A percentile compares a stretch with the other conserved stretches of the same genome.
These are phyloP conservation scores for Cyprinodon brontotheroides DNA, from an alignment of 2,113 vertebrate genomes.

Conservation along the genomic window DNA sequence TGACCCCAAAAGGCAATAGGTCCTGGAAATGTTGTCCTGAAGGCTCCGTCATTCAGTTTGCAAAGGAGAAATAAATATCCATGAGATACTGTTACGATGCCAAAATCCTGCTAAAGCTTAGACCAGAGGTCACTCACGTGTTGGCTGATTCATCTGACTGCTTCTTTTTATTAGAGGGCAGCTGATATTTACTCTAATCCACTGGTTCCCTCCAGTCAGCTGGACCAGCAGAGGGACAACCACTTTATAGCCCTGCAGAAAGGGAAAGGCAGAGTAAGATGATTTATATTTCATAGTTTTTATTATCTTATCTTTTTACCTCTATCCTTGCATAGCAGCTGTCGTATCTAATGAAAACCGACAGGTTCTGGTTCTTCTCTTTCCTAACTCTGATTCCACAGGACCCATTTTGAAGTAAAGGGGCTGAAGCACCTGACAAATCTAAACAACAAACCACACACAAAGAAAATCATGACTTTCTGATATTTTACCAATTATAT, in stretches of 20 bases:
- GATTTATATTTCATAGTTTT: background rate
- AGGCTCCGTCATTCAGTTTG: no score
- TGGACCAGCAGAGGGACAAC: constrained; percentile 66
- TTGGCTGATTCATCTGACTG: background rate
- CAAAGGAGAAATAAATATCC: no score
- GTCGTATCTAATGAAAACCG: constrained; percentile 64
- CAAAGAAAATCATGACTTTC: background rate
- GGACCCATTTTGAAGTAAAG: constrained; percentile 31
- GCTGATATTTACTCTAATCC: constrained; percentile 71
- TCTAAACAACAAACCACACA: constrained; percentile 29
- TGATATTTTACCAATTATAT: background rate
- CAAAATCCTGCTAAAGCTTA: background rate
- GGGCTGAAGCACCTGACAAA: constrained; percentile 16
- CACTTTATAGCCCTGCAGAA: constrained; percentile 51
- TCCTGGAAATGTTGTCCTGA: background rate
- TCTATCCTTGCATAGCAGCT: constrained; percentile 65
- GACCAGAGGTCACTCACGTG: constrained; percentile 44
- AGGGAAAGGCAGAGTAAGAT: background rate
- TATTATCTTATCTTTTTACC: constrained; percentile 17
- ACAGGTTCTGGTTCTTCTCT: constrained; percentile 40
- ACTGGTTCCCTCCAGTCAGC: constrained; percentile 47
- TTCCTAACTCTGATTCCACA: constrained; percentile 61
- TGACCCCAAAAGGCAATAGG: background rate
- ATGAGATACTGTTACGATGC: background rate
- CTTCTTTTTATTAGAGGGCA: constrained; percentile 62